These are phyloP conservation scores for Patella vulgata DNA, from an alignment of 1,140 invertebrate species.

Conservation along the genomic window DNA sequence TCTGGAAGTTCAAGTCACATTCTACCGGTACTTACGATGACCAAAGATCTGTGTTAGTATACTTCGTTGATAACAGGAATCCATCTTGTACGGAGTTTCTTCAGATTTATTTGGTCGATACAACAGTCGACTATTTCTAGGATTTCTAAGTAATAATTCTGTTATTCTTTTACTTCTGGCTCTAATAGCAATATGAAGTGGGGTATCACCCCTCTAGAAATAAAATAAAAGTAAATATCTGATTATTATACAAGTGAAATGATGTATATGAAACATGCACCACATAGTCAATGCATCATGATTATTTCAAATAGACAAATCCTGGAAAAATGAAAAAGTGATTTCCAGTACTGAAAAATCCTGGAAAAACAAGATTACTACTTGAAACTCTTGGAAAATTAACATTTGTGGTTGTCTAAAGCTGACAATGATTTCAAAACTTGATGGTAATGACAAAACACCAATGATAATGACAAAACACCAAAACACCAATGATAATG, in stretches of 20 bases:
- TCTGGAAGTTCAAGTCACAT: too few species aligned
- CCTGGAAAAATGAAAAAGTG: too few species aligned
- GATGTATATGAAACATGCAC: conserved; percentile 1
- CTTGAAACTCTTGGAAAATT: too few species aligned
- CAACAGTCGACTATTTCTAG: conserved; percentile 93
- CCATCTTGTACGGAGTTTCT: conserved; percentile 98
- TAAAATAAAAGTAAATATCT: background rate
- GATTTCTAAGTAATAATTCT: conserved; percentile 93
- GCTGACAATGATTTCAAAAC: too few species aligned
- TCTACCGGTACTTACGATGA: conserved; percentile 78
- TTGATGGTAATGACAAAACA: too few species aligned
- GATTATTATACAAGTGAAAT: background rate
- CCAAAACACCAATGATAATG: too few species aligned
- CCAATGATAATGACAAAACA: too few species aligned
- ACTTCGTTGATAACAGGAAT: conserved; percentile 92
- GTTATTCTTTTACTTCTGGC: conserved; percentile 90
- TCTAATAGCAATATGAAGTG: conserved; percentile 96
- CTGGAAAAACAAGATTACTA: too few species aligned
- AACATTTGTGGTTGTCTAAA: too few species aligned
- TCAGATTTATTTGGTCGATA: conserved; percentile 95
- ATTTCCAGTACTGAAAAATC: too few species aligned
- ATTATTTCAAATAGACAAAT: too few species aligned
- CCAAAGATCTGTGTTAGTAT: conserved; percentile 96
- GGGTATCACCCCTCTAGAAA: conserved; percentile 86
- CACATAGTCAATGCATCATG: background rate